phyloP scores from a whole-genome alignment of 2,113 vertebrate genomes.

The Oceanites oceanicus region DNA sequence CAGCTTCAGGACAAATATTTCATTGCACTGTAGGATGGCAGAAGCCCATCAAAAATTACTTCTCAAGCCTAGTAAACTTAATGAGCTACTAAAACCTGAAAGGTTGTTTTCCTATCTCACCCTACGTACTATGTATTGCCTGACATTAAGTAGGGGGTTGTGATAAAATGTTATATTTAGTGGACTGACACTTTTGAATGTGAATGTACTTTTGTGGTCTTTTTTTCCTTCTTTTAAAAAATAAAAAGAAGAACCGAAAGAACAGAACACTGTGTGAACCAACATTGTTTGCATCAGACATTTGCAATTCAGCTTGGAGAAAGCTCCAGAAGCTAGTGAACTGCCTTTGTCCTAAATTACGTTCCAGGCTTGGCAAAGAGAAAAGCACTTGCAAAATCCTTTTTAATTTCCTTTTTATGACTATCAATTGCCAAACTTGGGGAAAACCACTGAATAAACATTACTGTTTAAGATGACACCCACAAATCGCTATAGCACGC shows the following conservation, averaged over 20 bases:
- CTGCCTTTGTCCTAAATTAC: neutral
- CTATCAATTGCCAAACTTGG: neutral
- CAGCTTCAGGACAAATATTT: neutral
- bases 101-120: neutral
- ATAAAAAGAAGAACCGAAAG: neutral
- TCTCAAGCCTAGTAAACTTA: neutral
- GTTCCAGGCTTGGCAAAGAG: neutral
- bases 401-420: neutral
- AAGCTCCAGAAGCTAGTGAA: neutral
- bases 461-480: neutral
- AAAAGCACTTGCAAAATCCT: neutral
- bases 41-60: neutral
- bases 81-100: neutral
- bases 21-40: neutral
- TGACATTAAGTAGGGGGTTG: neutral
- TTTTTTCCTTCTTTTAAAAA: neutral
- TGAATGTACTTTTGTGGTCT: neutral
- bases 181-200: neutral
- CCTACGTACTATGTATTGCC: rapidly evolving
- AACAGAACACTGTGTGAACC: neutral
- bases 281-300: neutral
- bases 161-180: neutral
- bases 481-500: neutral
- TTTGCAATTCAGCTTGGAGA: neutral
- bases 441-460: neutral